Percentiles rank a stretch among this genome's conserved stretches.
phyloP scores from a whole-genome alignment of 2,113 vertebrate species.

The Abramis brama region DNA sequence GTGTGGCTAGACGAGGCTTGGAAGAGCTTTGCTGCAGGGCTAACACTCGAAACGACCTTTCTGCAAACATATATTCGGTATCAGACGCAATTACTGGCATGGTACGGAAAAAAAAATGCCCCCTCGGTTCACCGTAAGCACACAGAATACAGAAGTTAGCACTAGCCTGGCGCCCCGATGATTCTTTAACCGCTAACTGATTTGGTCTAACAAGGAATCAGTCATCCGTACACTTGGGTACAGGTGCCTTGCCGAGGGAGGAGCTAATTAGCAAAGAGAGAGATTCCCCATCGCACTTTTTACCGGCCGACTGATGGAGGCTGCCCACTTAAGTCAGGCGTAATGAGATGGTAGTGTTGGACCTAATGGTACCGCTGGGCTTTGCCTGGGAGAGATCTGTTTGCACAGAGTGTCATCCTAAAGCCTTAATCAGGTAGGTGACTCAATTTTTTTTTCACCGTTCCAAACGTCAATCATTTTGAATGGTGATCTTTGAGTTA shows the following conservation, averaged over 20 bases:
- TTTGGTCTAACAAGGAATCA: slow-evolving; percentile 59
- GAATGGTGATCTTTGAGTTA: slow-evolving; percentile 54
- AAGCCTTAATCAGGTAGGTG: slow-evolving; percentile 82
- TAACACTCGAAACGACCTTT: slow-evolving; percentile 19
- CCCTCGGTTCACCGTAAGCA: slow-evolving; percentile 3
- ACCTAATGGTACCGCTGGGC: slow-evolving; percentile 86
- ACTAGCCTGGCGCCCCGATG: slow-evolving; percentile 45
- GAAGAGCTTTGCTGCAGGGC: slow-evolving; percentile 19
- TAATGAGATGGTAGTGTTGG: slow-evolving; percentile 86
- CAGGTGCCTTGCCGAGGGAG: slow-evolving; percentile 77
- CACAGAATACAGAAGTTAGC: slow-evolving; percentile 23
- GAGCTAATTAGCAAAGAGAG: slow-evolving; percentile 83
- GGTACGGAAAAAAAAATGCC: neutral
- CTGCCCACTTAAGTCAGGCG: slow-evolving; percentile 83
- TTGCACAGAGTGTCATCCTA: slow-evolving; percentile 83
- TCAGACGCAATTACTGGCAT: neutral
- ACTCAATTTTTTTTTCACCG: slow-evolving; percentile 50
- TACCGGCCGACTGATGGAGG: slow-evolving; percentile 81
- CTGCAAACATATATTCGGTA: neutral
- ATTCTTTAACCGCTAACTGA: slow-evolving; percentile 52
- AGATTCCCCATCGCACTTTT: slow-evolving; percentile 76
- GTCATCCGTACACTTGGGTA: slow-evolving; percentile 49
- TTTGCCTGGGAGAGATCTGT: slow-evolving; percentile 84
- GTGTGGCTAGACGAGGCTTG: slow-evolving; percentile 63
- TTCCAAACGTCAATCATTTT: slow-evolving; percentile 51